These are phyloP conservation scores for Camponotus floridanus DNA, from an alignment of 1,140 invertebrate species.

Conservation along the genomic window DNA sequence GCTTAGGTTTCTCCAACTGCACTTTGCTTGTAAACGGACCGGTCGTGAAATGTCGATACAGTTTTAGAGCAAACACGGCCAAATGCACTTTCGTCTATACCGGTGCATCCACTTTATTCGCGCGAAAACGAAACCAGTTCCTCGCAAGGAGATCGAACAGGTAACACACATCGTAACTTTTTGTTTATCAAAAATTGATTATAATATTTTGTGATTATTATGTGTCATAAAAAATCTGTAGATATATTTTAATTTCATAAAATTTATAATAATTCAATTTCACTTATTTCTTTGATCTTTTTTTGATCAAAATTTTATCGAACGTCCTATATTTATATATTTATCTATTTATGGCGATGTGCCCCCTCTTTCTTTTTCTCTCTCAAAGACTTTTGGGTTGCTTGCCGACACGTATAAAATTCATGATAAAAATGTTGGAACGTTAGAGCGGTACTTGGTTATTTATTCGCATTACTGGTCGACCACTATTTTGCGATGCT, in stretches of 20 bases:
- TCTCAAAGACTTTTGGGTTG: no score
- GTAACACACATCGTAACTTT: neutral
- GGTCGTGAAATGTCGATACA: conserved; percentile 32
- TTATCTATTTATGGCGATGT: neutral
- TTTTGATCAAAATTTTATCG: neutral
- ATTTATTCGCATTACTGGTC: conserved; percentile 44
- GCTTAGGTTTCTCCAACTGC: conserved; percentile 38
- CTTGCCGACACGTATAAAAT: neutral
- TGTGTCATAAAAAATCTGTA: neutral
- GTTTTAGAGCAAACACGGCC: conserved; percentile 21
- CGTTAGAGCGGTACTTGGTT: conserved; percentile 34
- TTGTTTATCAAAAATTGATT: neutral
- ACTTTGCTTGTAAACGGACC: neutral
- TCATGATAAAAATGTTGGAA: conserved; percentile 19
- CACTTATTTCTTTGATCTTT: neutral
- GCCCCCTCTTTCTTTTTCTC: no score
- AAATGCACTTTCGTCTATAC: conserved; percentile 38
- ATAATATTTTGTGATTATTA: neutral
- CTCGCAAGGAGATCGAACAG: neutral
- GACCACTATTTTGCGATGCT: conserved; percentile 3
- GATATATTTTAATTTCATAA: neutral
- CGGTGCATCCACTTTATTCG: conserved; percentile 43
- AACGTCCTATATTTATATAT: neutral
- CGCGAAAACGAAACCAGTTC: conserved; percentile 36
- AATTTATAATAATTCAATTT: neutral